Base-by-base conservation (phyloP, 2,113 vertebrate species). In the Rana temporaria region DNA sequence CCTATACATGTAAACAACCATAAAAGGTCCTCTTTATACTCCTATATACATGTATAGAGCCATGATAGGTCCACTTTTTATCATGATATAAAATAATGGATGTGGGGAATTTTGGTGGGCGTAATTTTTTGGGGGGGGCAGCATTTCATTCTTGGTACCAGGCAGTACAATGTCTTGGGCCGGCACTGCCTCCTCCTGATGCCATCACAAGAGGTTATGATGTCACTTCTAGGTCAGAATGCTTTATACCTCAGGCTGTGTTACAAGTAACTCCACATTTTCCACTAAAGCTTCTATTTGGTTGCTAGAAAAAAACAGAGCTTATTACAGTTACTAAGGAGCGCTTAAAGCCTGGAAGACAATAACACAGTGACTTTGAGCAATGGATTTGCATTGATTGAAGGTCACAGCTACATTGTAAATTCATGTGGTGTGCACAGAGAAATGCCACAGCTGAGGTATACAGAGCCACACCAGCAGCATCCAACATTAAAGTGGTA, bases 331-430 rank as follows among this genome's bases (percentile, higher is more conserved):
- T 74, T 74, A 74, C 71, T 56, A 60, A 38, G 71, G 19, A 56
- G 14, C 9, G 68, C 42, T 70, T n/a, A 18, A 7, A 2, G 20
- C 68, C 18, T 15, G 15, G 19, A 38, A 56, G 19, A 3, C 48
- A 67, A 67, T 56, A 56, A 32, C 20, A 14, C 17, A 12, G 1
- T 67, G 76, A 78, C 76, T 78, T 78, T 78, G 63, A 20, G 48
- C 24, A 57, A 7, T 52, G 14, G 24, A 4, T 56, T 18, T 38
- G 26, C 12, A 66, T 3, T 32, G 60, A n/a, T 6, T 78, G 48
- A 78, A 78, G 76, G 76, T 66, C n/a, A 78, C 14, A 67, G 76
- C 63, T 67, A 67, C 63, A 78, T 66, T 78, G 76, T 66, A 26
- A 56, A 66, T 78, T 78, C 74, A 11, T 52, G 20, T 77, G 32